phyloP scores from a whole-genome alignment of 2,888 invertebrate species.

The Drosophila nr. perissopoda region DNA sequence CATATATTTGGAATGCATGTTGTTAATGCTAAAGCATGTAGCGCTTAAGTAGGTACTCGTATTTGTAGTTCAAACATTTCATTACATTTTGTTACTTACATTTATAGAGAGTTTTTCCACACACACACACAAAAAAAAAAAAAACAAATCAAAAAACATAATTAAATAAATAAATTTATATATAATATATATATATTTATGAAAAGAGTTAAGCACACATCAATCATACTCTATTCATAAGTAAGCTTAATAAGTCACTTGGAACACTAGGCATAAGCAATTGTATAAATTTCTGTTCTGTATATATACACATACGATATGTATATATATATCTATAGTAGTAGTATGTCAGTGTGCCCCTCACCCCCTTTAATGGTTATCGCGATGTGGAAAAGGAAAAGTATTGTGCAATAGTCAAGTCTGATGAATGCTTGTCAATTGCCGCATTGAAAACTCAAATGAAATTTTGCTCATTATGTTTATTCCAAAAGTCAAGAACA shows the following conservation, averaged over 20 bases:
- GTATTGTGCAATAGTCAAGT: conserved; percentile 60
- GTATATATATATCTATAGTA: conserved; percentile 23
- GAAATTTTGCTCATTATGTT: conserved; percentile 68
- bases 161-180: neutral
- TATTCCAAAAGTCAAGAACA: conserved; percentile 54
- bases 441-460: conserved; percentile 55
- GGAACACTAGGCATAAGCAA: conserved; percentile 44
- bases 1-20: conserved; percentile 68
- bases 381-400: conserved; percentile 28
- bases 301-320: conserved; percentile 17
- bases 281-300: conserved; percentile 28
- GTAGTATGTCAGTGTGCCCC: conserved; percentile 22
- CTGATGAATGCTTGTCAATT: conserved; percentile 60
- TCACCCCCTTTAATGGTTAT: conserved; percentile 1
- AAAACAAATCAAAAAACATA: neutral
- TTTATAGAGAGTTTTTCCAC: conserved; percentile 56
- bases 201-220: conserved; percentile 22
- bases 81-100: conserved; percentile 76
- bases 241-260: conserved; percentile 40
- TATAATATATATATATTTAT: neutral
- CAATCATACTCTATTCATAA: conserved; percentile 37
- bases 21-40: conserved; percentile 80
- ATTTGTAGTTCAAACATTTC: conserved; percentile 66
- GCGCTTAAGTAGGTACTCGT: conserved; percentile 77
- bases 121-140: neutral